Conservation (phyloP, 2,888 invertebrate genomes). For the Tetrapedia diversipes region DNA sequence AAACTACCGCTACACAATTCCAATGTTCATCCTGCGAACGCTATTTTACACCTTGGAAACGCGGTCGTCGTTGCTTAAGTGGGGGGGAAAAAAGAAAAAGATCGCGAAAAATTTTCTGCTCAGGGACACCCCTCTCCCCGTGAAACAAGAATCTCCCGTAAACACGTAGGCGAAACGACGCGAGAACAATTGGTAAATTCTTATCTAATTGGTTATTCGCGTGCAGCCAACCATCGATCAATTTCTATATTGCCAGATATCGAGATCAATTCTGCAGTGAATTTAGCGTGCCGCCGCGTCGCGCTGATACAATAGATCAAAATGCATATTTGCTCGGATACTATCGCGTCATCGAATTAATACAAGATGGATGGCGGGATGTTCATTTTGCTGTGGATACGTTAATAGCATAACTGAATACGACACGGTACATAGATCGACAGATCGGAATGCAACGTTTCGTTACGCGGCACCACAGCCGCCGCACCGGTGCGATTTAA, state of each 20-base stretch:
- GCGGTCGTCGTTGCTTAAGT: neutral
- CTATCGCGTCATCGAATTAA: conserved; percentile 2
- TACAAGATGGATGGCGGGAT: conserved; percentile 7
- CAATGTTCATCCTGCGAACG: neutral
- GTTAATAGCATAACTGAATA: conserved; percentile 25
- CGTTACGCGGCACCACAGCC: neutral
- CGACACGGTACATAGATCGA: neutral
- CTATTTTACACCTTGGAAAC: neutral
- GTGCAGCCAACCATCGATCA: neutral
- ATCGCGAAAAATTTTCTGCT: neutral
- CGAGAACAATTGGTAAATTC: neutral
- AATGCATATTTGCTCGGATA: conserved; percentile 12
- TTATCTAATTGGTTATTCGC: conserved; percentile 5
- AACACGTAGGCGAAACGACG: neutral
- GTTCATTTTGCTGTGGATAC: conserved; percentile 8
- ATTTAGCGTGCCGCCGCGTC: neutral
- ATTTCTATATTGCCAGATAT: neutral
- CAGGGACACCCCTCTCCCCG: no score
- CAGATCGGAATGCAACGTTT: conserved; percentile 2
- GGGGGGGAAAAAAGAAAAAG: neutral
- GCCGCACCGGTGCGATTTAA: neutral
- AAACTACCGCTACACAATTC: conserved; percentile 11
- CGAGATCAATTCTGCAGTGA: conserved; percentile 17
- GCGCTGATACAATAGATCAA: no score
- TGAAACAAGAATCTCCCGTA: neutral